Percentiles rank a stretch among this genome's conserved stretches.
Evolutionary conservation across 2,888 invertebrate genomes (phyloP).

Genomic region (Gasteruption jaculator): DNA sequence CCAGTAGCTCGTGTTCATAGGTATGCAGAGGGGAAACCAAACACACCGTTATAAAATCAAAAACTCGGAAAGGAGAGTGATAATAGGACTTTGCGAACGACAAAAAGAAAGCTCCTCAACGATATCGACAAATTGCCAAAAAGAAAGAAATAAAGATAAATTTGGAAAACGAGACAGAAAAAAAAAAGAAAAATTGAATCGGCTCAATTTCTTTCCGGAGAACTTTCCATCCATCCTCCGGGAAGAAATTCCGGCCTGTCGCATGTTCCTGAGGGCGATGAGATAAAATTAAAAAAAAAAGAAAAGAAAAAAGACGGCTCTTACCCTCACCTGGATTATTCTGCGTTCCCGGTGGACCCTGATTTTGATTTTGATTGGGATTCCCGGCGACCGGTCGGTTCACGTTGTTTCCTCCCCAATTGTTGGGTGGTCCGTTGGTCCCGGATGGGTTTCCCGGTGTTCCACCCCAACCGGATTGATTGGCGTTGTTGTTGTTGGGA

Average conservation of each 20-base stretch:
- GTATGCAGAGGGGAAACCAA: too few species aligned
- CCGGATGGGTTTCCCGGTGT: conserved; percentile 42
- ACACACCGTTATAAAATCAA: too few species aligned
- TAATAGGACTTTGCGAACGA: too few species aligned
- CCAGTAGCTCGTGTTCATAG: too few species aligned
- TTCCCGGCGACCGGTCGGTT: conserved; percentile 42
- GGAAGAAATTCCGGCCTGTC: too few species aligned
- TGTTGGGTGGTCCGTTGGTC: conserved; percentile 36
- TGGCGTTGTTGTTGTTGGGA: conserved; percentile 58
- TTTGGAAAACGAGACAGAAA: conserved; percentile 1
- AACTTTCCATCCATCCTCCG: too few species aligned
- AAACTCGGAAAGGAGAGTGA: too few species aligned
- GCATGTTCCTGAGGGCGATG: too few species aligned
- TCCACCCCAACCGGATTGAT: conserved; percentile 56
- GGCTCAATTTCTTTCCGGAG: too few species aligned
- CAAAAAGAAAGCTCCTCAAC: too few species aligned
- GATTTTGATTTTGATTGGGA: conserved; percentile 40
- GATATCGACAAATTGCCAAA: too few species aligned
- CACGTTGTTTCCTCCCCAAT: conserved; percentile 43
- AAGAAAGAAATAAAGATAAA: background rate
- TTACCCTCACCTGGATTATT: conserved; percentile 36
- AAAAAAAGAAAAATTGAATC: conserved; percentile 3
- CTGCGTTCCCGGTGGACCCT: conserved; percentile 40
- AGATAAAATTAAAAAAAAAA: too few species aligned
- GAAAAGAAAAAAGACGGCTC: conserved; percentile 1